Evolutionary conservation across 2,113 vertebrate genomes (phyloP).

Genomic region (Emydocephalus ijimae): DNA sequence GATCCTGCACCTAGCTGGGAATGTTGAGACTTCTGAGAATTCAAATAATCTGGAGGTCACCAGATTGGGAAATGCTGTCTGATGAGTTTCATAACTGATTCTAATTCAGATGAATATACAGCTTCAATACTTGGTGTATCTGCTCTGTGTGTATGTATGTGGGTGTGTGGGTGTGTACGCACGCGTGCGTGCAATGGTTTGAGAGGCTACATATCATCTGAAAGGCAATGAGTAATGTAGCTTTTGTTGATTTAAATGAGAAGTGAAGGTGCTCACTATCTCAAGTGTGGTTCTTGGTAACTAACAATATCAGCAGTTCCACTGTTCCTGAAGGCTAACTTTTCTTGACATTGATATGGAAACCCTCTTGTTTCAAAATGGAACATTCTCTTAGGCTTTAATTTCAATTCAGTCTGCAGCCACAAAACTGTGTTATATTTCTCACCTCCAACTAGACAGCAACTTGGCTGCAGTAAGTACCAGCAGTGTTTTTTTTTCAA

Average conservation of each 20-base stretch:
- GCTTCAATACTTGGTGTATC: neutral
- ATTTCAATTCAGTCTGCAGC: slow-evolving; percentile 55
- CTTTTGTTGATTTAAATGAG: neutral
- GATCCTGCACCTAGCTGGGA: neutral
- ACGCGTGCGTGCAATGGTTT: neutral
- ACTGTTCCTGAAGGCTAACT: slow-evolving; percentile 25
- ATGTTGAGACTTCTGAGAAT: neutral
- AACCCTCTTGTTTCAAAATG: slow-evolving; percentile 44
- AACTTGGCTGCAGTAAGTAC: slow-evolving; percentile 60
- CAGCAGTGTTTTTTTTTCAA: slow-evolving; percentile 24
- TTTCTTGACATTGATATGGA: slow-evolving; percentile 27
- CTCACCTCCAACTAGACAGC: slow-evolving; percentile 68
- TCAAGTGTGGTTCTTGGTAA: slow-evolving; percentile 25
- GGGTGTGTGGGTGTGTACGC: neutral
- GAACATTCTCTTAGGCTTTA: slow-evolving; percentile 50
- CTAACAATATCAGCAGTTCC: slow-evolving; percentile 31
- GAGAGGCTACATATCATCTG: neutral
- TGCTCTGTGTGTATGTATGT: neutral
- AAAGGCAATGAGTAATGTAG: neutral
- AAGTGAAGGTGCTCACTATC: neutral
- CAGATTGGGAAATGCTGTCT: neutral
- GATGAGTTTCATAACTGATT: neutral
- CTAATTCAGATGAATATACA: neutral
- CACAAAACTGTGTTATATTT: slow-evolving; percentile 60
- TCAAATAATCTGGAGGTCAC: neutral